Conservation (phyloP, 2,888 invertebrate genomes). For the Eledone cirrhosa region DNA sequence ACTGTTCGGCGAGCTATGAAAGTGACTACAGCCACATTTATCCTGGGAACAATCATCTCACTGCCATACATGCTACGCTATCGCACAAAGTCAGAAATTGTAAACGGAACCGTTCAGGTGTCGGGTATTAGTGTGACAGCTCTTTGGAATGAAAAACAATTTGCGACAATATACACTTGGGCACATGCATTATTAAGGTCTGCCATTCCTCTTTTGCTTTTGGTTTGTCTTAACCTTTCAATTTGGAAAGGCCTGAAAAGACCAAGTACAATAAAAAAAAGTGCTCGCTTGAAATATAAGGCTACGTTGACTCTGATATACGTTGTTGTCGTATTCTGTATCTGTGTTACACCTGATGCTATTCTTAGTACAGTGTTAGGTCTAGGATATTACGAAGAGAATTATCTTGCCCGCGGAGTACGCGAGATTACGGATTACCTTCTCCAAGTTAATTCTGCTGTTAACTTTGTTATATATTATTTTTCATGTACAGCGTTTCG, state of each 20-base stretch:
- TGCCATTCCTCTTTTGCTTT: conserved; percentile 44
- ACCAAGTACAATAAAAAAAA: conserved; percentile 36
- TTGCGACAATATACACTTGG: conserved; percentile 41
- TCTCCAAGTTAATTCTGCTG: conserved; percentile 47
- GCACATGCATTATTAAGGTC: conserved; percentile 45
- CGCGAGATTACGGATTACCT: conserved; percentile 51
- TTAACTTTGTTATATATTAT: conserved; percentile 50
- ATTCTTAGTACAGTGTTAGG: conserved; percentile 49
- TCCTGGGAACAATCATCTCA: conserved; percentile 40
- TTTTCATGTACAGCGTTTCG: conserved; percentile 43
- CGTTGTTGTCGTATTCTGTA: conserved; percentile 51
- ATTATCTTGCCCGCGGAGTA: conserved; percentile 44
- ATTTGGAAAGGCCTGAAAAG: conserved; percentile 43
- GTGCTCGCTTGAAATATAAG: conserved; percentile 43
- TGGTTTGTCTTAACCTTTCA: conserved; percentile 41
- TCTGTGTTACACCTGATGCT: conserved; percentile 52
- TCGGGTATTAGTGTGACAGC: conserved; percentile 36
- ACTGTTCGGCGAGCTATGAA: conserved; percentile 40
- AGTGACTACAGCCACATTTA: conserved; percentile 38
- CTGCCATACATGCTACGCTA: conserved; percentile 46
- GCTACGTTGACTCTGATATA: conserved; percentile 52
- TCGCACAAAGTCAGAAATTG: conserved; percentile 38
- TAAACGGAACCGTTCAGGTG: conserved; percentile 30
- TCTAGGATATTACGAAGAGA: conserved; percentile 48
- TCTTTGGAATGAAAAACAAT: conserved; percentile 39